Evolutionary conservation across 2,888 invertebrate species (phyloP).

Genomic region (Mellilla xanthometata): DNA sequence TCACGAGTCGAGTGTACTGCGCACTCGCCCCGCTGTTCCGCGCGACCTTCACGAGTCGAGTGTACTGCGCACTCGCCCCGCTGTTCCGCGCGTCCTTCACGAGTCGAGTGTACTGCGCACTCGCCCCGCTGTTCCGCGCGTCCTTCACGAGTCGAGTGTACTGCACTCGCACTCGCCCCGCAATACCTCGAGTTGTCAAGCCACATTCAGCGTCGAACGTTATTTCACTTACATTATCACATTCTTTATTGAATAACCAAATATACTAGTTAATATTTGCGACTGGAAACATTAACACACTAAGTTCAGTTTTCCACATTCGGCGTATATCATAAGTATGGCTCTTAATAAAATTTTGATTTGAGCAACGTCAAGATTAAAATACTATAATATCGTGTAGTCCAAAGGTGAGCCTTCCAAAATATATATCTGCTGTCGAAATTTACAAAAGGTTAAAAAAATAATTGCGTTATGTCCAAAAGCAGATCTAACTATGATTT

Average conservation of each 20-base stretch:
- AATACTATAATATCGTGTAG: constrained; percentile 57
- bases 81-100: constrained; percentile 52
- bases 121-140: constrained; percentile 35
- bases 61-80: constrained; percentile 20
- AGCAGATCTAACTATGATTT: constrained; percentile 76
- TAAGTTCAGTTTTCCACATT: constrained; percentile 62
- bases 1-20: constrained; percentile 49
- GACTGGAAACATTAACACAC: constrained; percentile 67
- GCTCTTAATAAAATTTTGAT: constrained; percentile 73
- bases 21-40: constrained; percentile 19
- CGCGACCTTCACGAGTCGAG: constrained; percentile 57
- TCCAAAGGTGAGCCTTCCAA: constrained; percentile 79
- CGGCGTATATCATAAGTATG: constrained; percentile 65
- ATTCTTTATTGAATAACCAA: constrained; percentile 68
- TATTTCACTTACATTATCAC: constrained; percentile 68
- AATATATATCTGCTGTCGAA: constrained; percentile 72
- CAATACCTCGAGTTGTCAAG: constrained; percentile 54
- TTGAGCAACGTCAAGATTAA: constrained; percentile 76
- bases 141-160: constrained; percentile 55
- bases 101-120: constrained; percentile 41
- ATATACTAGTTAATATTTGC: constrained; percentile 62
- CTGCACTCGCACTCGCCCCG: background rate
- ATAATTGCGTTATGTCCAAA: constrained; percentile 69
- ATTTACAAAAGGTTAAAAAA: constrained; percentile 68
- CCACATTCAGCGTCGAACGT: constrained; percentile 56